Base-by-base conservation (phyloP, 2,888 invertebrate species). In the Vesta saturnalis region DNA sequence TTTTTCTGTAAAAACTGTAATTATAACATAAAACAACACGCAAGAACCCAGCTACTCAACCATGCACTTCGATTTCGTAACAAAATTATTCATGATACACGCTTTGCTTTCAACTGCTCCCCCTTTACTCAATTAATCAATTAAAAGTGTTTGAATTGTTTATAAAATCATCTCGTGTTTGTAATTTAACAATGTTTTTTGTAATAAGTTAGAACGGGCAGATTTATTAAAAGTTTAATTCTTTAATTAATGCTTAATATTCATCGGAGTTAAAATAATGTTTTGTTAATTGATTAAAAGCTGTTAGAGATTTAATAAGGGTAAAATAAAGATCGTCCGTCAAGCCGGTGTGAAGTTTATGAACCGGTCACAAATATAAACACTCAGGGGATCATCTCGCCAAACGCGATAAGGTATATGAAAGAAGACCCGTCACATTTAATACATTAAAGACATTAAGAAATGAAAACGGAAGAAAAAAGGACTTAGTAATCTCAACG, bases 41-140 rank as follows among this genome's bases (percentile, higher is more conserved):
- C 39, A 39, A 39, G n/a, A n/a, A n/a, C n/a, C n/a, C 1, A 43
- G 52, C 52, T 52, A 21, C 21, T 21, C 52, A 8, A 5, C 19
- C 18, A 19, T 52, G 52, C 52, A 19, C 19, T 52, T 52, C 52
- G 52, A 52, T 52, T 52, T 52, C 19, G 21, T 52, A 52, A 52
- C 52, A 19, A 12, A 52, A 52, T 49, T 49, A 49, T 49, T 49
- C 18, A 49, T 49, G 18, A 19, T 19, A 52, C 21, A 52, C 3
- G 19, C 10, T 52, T 52, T 19, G 19, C 52, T 52, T 52, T 52
- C 39, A 39, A 39, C 39, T 39, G n/a, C 8, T 39, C n/a, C 39
- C 39, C 39, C 39, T 39, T 39, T 39, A 39, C 39, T 39, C 39
- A n/a, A 39, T 39, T 39, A 12, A 39, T 39, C 39, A 39, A 39